A percentile compares a stretch with the other conserved stretches of the same genome.
Conservation (phyloP, 2,113 vertebrate species). For the Sorex araneus region DNA sequence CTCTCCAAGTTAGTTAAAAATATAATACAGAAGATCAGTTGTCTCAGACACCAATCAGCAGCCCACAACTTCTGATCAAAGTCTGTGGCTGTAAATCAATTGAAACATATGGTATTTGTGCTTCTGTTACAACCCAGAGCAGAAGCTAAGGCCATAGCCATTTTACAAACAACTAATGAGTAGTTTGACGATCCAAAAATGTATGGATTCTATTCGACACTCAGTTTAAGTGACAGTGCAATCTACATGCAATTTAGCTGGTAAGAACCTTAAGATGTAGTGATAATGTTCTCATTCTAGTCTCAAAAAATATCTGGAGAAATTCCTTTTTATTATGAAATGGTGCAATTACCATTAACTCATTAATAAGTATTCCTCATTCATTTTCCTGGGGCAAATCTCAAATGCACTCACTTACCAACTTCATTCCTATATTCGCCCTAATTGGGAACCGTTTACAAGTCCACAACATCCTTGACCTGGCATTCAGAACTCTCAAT, state of each 20-base stretch:
- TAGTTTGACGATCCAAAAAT: not conserved
- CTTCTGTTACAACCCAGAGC: slow-evolving; percentile 17
- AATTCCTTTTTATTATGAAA: not conserved
- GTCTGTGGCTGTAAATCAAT: slow-evolving; percentile 50
- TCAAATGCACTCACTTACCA: not conserved
- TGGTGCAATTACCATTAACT: not conserved
- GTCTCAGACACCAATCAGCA: slow-evolving; percentile 65
- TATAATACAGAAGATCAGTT: slow-evolving; percentile 64
- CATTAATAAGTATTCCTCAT: not conserved
- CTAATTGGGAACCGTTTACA: not conserved
- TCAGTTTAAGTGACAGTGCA: slow-evolving; percentile 29
- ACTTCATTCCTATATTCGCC: not conserved
- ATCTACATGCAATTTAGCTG: not conserved
- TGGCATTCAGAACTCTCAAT: not conserved
- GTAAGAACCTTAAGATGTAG: not conserved
- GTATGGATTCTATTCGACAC: not conserved
- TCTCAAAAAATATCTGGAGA: not conserved
- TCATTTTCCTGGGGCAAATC: slow-evolving; percentile 8
- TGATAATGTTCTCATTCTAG: not conserved
- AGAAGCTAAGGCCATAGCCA: not conserved
- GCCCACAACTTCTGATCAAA: slow-evolving; percentile 67
- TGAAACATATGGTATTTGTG: not conserved
- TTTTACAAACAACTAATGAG: slow-evolving; percentile 14
- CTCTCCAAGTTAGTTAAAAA: slow-evolving; percentile 66
- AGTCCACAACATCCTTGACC: not conserved